A percentile compares a stretch with the other conserved stretches of the same genome.
These are phyloP conservation scores for Natrix natrix DNA, from an alignment of 2,797 vertebrate genomes.

Conservation along the genomic window DNA sequence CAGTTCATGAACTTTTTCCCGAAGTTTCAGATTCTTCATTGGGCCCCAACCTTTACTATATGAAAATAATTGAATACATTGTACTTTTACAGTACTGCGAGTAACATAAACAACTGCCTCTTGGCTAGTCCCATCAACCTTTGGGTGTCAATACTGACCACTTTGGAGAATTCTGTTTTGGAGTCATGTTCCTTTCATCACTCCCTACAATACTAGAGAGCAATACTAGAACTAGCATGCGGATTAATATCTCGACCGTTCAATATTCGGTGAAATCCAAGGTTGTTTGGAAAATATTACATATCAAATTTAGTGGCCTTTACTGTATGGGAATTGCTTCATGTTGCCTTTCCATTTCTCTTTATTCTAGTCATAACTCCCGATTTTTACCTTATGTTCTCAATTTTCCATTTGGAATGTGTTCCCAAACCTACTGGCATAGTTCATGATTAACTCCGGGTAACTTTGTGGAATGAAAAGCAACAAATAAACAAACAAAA, in stretches of 20 bases:
- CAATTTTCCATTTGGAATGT: not conserved
- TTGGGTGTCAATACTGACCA: not conserved
- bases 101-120: not conserved
- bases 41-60: not conserved
- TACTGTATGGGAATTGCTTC: not conserved
- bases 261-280: not conserved
- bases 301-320: not conserved
- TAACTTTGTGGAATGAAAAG: not conserved
- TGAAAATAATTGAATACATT: not conserved
- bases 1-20: not conserved
- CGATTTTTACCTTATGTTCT: not conserved
- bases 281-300: not conserved
- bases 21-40: not conserved
- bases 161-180: not conserved
- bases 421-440: not conserved
- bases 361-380: not conserved
- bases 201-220: not conserved
- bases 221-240: not conserved
- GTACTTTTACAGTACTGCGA: not conserved
- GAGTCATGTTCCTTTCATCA: not conserved
- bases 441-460: not conserved
- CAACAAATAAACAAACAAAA: not conserved
- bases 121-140: not conserved
- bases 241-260: not conserved
- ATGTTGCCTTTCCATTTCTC: not conserved